phyloP scores from a whole-genome alignment of 2,113 vertebrate species.

The Oostethus manadensis region DNA sequence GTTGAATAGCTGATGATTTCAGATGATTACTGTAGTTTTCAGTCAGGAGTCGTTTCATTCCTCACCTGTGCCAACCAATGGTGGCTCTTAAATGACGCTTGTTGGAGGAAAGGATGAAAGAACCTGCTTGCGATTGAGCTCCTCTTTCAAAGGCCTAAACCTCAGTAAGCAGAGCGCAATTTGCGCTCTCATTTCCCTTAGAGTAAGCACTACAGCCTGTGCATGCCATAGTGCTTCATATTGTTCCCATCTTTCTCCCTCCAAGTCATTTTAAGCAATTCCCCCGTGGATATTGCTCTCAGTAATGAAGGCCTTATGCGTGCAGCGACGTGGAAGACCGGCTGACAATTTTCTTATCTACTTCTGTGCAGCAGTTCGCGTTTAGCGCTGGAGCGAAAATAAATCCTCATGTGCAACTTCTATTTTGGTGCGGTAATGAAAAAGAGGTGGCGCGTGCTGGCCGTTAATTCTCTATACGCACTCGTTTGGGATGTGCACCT shows the following conservation, averaged over 20 bases:
- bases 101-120: slow-evolving; percentile 35
- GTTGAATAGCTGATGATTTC: no score
- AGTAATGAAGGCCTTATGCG: slow-evolving; percentile 51
- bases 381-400: background rate
- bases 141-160: slow-evolving; percentile 35
- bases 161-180: slow-evolving; percentile 27
- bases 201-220: slow-evolving; percentile 14
- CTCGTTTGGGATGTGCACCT: slow-evolving; percentile 52
- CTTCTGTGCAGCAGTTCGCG: slow-evolving; percentile 46
- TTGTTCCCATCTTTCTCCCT: slow-evolving; percentile 12
- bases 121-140: slow-evolving; percentile 22
- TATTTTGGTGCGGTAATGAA: slow-evolving; percentile 12
- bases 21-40: background rate
- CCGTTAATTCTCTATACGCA: slow-evolving; percentile 4
- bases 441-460: background rate
- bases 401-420: background rate
- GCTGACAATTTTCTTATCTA: slow-evolving; percentile 58
- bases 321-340: slow-evolving; percentile 19
- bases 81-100: slow-evolving; percentile 14
- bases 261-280: slow-evolving; percentile 31
- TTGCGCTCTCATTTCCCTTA: slow-evolving; percentile 18
- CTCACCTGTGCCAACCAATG: background rate
- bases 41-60: slow-evolving; percentile 1
- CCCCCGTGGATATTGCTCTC: slow-evolving; percentile 41
- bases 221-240: slow-evolving; percentile 6